Base-by-base conservation (phyloP, 2,888 invertebrate genomes). In the Ophion ventricosus region DNA sequence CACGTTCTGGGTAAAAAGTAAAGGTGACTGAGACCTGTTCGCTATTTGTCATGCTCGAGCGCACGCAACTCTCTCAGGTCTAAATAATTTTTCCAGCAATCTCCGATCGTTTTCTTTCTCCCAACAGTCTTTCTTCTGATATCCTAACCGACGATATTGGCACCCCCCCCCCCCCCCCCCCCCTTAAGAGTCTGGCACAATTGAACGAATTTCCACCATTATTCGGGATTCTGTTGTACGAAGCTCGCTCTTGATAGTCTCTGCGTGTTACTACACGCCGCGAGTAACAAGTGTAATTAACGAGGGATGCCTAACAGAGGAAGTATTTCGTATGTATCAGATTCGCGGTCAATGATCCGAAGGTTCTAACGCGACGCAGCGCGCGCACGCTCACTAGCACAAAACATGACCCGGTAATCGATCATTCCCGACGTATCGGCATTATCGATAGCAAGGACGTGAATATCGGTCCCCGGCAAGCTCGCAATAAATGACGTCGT, bases 271-370 rank as follows among this genome's bases (percentile, higher is more conserved):
- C 61, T 74, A 49, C 63, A 75, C 25, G 43, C 11, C 43, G 43
- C 14, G 43, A 56, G 49, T 17, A 69, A 69, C n/a, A 35, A 80
- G 43, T 56, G 43, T 54, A 35, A 63, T 75, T 26, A 72, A 59
- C 66, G 49, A 76, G 77, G 20, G 72, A 66, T 59, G 69, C 43
- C 14, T 43, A 14, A 10, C 17, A 26, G 63, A 54, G 25, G 35
- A 49, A 23, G 35, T 54, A 74, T 57, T 59, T 76, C 73, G 64
- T 79, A 74, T 72, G 40, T 54, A 56, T n/a, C n/a, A n/a, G n/a
- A n/a, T n/a, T n/a, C n/a, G 81, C 54, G 86, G 83, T 86, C 86
- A 85, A 83, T 83, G 85, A 81, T 70, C 84, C 74, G 54, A 29
- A 67, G 76, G 75, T 66, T 74, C 26, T 57, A 64, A 7, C n/a